These are phyloP conservation scores for Phalacrocorax carbo DNA, from an alignment of 2,113 vertebrate species.

Conservation along the genomic window DNA sequence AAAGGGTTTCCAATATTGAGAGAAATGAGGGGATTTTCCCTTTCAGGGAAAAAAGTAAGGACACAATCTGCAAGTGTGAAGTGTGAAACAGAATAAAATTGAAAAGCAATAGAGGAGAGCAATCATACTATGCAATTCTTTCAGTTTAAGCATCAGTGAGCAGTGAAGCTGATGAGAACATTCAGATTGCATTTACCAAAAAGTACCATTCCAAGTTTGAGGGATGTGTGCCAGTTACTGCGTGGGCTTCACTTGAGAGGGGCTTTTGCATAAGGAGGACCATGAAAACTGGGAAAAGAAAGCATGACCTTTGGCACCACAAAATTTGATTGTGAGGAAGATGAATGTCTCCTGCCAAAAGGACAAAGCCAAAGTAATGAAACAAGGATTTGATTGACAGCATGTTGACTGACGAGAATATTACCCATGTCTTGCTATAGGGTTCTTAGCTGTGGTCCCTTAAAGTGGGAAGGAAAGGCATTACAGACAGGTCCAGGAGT, in stretches of 20 bases:
- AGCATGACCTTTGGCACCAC: not conserved
- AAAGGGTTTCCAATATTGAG: not conserved
- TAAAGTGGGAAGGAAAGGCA: not conserved
- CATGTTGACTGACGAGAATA: not conserved
- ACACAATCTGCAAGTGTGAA: slow-evolving; percentile 7
- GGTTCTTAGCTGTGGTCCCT: not conserved
- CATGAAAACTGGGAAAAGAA: not conserved
- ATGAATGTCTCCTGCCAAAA: slow-evolving; percentile 4
- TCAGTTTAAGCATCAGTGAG: slow-evolving; percentile 22
- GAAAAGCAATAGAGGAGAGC: slow-evolving; percentile 14
- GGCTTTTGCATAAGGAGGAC: not conserved
- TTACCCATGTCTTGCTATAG: not conserved
- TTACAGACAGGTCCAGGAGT: not conserved
- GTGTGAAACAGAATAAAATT: slow-evolving; percentile 26
- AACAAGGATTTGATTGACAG: slow-evolving; percentile 46
- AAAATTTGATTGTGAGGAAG: slow-evolving; percentile 35
- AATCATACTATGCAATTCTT: slow-evolving; percentile 4
- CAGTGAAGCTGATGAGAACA: not conserved
- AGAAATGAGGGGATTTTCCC: slow-evolving; percentile 14
- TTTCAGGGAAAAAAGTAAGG: not conserved
- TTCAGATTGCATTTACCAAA: not conserved
- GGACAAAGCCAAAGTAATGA: slow-evolving; percentile 30
- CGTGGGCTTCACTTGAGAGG: not conserved
- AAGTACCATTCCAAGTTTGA: not conserved
- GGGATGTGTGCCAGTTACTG: not conserved